These are phyloP conservation scores for Lepisosteus osseus DNA, from an alignment of 2,113 vertebrate genomes.

Conservation along the genomic window DNA sequence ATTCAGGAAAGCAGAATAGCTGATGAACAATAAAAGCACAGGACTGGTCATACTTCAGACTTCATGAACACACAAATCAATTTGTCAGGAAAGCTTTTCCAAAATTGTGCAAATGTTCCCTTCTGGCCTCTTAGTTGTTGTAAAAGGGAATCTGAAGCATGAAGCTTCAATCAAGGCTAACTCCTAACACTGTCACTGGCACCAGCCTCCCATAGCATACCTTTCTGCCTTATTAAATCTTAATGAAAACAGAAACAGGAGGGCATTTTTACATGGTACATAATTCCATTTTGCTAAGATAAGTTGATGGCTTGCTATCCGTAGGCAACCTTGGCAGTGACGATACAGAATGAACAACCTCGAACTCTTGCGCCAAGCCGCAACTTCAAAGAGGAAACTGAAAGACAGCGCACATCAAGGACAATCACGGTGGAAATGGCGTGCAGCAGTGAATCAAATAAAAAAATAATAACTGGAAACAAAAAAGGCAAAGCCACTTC, in stretches of 20 bases:
- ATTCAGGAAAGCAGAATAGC: too few species aligned
- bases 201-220: background rate
- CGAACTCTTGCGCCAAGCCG: too few species aligned
- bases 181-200: background rate
- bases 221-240: constrained; percentile 1
- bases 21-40: too few species aligned
- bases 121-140: background rate
- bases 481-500: too few species aligned
- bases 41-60: too few species aligned
- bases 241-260: constrained; percentile 13
- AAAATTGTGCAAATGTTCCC: background rate
- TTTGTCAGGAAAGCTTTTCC: too few species aligned
- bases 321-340: background rate
- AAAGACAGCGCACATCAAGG: too few species aligned
- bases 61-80: background rate
- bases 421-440: background rate
- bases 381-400: too few species aligned
- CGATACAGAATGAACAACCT: too few species aligned
- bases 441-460: background rate
- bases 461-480: too few species aligned
- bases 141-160: background rate
- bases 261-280: background rate
- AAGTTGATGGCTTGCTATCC: background rate
- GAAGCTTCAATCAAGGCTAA: background rate
- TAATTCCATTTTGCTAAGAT: background rate